Evolutionary conservation across 2,888 invertebrate genomes (phyloP).

Genomic region (Oeneis ivallda): DNA sequence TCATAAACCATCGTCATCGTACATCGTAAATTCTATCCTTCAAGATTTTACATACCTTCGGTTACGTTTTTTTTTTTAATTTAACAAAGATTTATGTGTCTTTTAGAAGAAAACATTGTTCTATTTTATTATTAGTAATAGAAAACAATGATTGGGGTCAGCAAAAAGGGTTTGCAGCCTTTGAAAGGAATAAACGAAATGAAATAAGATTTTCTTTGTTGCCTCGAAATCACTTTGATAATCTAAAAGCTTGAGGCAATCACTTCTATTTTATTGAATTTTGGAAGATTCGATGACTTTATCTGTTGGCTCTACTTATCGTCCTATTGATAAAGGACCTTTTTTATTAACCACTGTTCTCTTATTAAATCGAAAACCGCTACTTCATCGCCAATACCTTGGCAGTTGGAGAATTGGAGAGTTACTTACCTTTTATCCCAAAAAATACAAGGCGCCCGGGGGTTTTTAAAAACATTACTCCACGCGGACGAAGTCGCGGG

Average conservation of each 20-base stretch:
- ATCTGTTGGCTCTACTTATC: constrained; percentile 20
- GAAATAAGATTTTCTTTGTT: constrained; percentile 29
- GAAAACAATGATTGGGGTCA: constrained; percentile 23
- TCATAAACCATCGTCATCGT: too few species aligned
- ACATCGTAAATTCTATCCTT: too few species aligned
- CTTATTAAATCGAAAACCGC: neutral
- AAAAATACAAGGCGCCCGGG: too few species aligned
- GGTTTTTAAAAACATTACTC: too few species aligned
- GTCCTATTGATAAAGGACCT: constrained; percentile 5
- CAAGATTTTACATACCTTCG: too few species aligned
- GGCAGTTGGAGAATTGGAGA: too few species aligned
- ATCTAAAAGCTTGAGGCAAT: constrained; percentile 25
- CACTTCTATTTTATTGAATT: constrained; percentile 21
- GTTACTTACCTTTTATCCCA: too few species aligned
- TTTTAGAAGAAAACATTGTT: constrained; percentile 1
- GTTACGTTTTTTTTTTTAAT: neutral
- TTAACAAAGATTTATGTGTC: neutral
- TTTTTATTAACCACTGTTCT: neutral
- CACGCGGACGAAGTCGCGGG: too few species aligned
- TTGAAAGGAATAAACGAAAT: constrained; percentile 10
- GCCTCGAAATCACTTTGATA: constrained; percentile 24
- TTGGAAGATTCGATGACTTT: constrained; percentile 11
- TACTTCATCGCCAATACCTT: too few species aligned
- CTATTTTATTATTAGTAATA: constrained; percentile 7
- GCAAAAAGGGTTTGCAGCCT: constrained; percentile 21